Percentiles rank a stretch among this genome's conserved stretches.
Conservation (phyloP, 2,888 invertebrate species). For the Ectemnius continuus region DNA sequence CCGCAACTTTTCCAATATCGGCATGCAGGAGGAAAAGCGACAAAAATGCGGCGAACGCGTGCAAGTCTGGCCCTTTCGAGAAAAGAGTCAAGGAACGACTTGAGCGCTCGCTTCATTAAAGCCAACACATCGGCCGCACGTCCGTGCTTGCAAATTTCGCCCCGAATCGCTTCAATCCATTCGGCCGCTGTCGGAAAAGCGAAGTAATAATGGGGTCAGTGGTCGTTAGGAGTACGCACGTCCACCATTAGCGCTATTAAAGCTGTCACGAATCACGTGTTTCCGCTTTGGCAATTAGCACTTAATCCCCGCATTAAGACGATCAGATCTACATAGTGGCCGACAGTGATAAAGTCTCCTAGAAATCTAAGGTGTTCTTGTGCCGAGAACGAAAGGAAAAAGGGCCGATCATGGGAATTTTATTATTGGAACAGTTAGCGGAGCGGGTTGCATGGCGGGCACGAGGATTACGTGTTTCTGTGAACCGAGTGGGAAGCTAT, state of each 20-base stretch:
- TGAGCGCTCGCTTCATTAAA: slow-evolving; percentile 42
- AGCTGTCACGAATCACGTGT: too few species aligned
- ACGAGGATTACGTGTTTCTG: too few species aligned
- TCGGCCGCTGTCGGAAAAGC: slow-evolving; percentile 23
- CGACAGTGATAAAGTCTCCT: too few species aligned
- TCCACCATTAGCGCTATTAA: too few species aligned
- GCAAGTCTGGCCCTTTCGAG: slow-evolving; percentile 39
- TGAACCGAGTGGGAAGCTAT: too few species aligned
- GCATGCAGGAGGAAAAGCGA: slow-evolving; percentile 38
- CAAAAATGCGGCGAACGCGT: slow-evolving; percentile 39
- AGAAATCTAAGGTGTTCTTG: too few species aligned
- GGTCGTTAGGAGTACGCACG: too few species aligned
- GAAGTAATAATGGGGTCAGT: slow-evolving; percentile 29
- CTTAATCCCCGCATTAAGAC: neutral
- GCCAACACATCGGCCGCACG: slow-evolving; percentile 37
- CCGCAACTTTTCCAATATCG: slow-evolving; percentile 64
- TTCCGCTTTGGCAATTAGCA: neutral
- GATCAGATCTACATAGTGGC: too few species aligned
- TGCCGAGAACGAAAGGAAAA: too few species aligned
- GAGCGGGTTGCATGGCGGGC: too few species aligned
- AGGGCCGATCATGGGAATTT: too few species aligned
- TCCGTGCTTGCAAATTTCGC: slow-evolving; percentile 23
- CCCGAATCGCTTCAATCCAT: slow-evolving; percentile 34
- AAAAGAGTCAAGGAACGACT: slow-evolving; percentile 34
- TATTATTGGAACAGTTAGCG: too few species aligned